A percentile compares a stretch with the other conserved stretches of the same genome.
phyloP scores from a whole-genome alignment of 2,888 invertebrate genomes.

The Eumerus sabulonum region DNA sequence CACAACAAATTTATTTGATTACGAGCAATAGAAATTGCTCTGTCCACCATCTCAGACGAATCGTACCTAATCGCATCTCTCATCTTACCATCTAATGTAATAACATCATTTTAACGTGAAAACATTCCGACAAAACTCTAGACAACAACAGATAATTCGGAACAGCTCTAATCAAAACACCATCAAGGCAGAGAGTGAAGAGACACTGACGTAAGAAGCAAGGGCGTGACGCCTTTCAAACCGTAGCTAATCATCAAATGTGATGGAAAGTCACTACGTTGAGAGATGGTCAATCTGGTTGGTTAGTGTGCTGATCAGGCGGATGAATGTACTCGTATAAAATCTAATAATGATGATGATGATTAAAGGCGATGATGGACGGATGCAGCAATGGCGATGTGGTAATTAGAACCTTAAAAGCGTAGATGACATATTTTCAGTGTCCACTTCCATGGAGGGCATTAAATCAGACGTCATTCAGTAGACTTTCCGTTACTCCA shows the following conservation, averaged over 20 bases:
- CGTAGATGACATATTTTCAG: too few relatives aligned
- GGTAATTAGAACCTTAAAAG: constrained; percentile 52
- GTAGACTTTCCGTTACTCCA: constrained; percentile 41
- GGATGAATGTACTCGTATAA: constrained; percentile 11
- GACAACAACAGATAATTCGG: constrained; percentile 34
- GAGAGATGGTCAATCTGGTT: constrained; percentile 52
- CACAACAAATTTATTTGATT: too few relatives aligned
- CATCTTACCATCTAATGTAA: constrained; percentile 37
- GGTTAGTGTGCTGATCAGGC: constrained; percentile 22
- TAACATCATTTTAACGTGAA: constrained; percentile 52
- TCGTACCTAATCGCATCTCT: constrained; percentile 32
- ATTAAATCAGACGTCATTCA: constrained; percentile 55
- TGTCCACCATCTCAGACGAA: too few relatives aligned
- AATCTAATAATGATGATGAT: constrained; percentile 57
- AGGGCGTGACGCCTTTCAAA: constrained; percentile 55
- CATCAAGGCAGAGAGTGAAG: constrained; percentile 51
- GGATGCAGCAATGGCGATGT: constrained; percentile 57
- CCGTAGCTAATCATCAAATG: constrained; percentile 52
- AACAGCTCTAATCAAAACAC: constrained; percentile 61
- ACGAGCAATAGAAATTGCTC: too few relatives aligned
- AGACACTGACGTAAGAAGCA: constrained; percentile 31
- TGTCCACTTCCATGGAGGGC: background rate
- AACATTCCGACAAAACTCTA: background rate
- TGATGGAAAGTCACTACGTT: constrained; percentile 53
- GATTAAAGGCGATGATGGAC: constrained; percentile 1